Evolutionary conservation across 1,140 invertebrate genomes (phyloP).

Genomic region (Elymnias hypermnestra): DNA sequence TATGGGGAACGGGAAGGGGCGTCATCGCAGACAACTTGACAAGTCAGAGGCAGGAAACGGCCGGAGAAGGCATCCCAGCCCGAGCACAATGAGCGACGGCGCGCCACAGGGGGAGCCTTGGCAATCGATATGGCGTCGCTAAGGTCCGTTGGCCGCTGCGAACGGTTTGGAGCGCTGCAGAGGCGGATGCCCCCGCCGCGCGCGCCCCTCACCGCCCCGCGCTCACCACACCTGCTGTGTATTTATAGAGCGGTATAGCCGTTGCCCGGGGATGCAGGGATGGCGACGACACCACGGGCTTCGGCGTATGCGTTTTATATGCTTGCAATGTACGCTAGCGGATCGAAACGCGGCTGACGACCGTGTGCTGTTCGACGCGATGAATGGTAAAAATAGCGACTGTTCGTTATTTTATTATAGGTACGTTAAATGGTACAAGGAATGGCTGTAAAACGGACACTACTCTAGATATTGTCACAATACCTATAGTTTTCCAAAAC

Average conservation of each 20-base stretch:
- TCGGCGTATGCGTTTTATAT: constrained; percentile 33
- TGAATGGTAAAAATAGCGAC: constrained; percentile 53
- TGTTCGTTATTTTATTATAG: constrained; percentile 16
- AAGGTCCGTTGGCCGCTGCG: constrained; percentile 71
- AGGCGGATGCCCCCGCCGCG: constrained; percentile 63
- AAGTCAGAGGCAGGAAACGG: constrained; percentile 61
- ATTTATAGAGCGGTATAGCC: constrained; percentile 68
- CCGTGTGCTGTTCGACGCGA: constrained; percentile 40
- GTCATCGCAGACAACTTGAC: constrained; percentile 48
- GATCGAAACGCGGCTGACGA: constrained; percentile 36
- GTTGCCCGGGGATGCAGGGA: constrained; percentile 57
- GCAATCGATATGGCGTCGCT: constrained; percentile 74
- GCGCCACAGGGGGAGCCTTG: constrained; percentile 70
- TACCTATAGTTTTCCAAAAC: too few species aligned
- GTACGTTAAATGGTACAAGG: constrained; percentile 6
- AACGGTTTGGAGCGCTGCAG: constrained; percentile 65
- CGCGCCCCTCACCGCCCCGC: constrained; percentile 40
- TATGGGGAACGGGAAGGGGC: constrained; percentile 31
- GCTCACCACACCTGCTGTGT: constrained; percentile 66
- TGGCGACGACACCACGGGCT: constrained; percentile 48
- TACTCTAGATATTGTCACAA: too few species aligned
- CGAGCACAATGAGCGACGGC: constrained; percentile 65
- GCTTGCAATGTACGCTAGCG: constrained; percentile 21
- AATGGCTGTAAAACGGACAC: too few species aligned
- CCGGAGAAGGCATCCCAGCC: constrained; percentile 63